Base-by-base conservation (phyloP, 2,113 vertebrate genomes). In the Pycnonotus jocosus region DNA sequence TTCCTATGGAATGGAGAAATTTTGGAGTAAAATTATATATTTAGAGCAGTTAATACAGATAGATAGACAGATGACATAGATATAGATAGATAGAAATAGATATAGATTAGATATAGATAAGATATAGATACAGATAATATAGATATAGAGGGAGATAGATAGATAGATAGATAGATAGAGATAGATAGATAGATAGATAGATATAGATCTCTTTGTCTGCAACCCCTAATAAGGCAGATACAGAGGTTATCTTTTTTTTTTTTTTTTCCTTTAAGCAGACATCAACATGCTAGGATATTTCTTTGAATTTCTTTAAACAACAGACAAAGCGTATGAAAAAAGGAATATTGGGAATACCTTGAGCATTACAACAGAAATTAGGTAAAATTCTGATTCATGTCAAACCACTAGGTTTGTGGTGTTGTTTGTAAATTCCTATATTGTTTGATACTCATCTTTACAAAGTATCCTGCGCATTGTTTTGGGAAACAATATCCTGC, bases 401-500 rank as follows among this genome's bases (percentile, higher is more conserved):
- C 38, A 61, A 53, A 82, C 48, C 45, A 85, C 11, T 16, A 80
- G 9, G 7, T 62, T 57, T 86, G 47, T 15, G 38, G 16, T 72
- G 56, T 42, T 73, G 40, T 78, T 64, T 60, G 2, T 6, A 94
- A 90, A 4, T 56, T 51, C n/a, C 40, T 86, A 72, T 78, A 13
- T 81, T 76, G 27, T 76, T 61, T 73, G 18, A 90, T 54, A 40
- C 1, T 62, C 44, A 87, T 38, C 31, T 72, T 60, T 68, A 68
- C 16, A 24, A 87, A 92, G 28, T 37, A 91, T 17, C 44, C 20
- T 30, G 15, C 30, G n/a, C 48, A 53, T 60, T 92, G 58, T 73
- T 95, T 90, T 57, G 78, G 56, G 22, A 96, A 97, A 92, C 30
- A 72, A 85, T 90, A 96, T 86, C 64, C 72, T 94, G 44, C 38